A percentile compares a stretch with the other conserved stretches of the same genome.
Conservation (phyloP, 2,888 invertebrate species). For the Diloba caeruleocephala region DNA sequence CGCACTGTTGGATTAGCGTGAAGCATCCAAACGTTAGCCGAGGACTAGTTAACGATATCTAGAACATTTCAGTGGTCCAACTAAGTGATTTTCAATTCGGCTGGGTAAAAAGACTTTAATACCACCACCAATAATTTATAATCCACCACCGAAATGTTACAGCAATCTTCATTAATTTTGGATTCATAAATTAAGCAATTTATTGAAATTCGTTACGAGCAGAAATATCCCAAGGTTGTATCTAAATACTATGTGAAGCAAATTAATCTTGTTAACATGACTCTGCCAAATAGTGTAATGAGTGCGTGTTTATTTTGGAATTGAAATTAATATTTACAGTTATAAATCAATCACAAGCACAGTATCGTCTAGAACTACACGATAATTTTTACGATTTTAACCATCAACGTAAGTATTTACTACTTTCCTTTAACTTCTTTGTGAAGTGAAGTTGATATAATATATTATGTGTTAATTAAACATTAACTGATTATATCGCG, state of each 20-base stretch:
- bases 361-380: no score
- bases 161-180: constrained; percentile 10
- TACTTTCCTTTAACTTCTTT: no score
- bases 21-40: constrained; percentile 56
- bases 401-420: no score
- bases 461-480: no score
- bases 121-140: constrained; percentile 16
- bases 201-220: background rate
- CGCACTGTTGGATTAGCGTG: constrained; percentile 66
- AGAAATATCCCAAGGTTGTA: constrained; percentile 3
- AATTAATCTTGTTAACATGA: no score
- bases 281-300: no score
- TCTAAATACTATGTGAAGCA: background rate
- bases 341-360: no score
- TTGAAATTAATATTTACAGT: no score
- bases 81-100: constrained; percentile 33
- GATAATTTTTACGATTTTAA: no score
- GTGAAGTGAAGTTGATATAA: no score
- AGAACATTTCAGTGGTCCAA: constrained; percentile 51
- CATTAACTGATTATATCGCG: no score
- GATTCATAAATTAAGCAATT: background rate
- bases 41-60: constrained; percentile 53
- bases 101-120: constrained; percentile 11
- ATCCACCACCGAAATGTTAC: constrained; percentile 48
- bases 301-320: no score